Base-by-base conservation (phyloP, 2,888 invertebrate genomes). In the Pollenia angustigena region DNA sequence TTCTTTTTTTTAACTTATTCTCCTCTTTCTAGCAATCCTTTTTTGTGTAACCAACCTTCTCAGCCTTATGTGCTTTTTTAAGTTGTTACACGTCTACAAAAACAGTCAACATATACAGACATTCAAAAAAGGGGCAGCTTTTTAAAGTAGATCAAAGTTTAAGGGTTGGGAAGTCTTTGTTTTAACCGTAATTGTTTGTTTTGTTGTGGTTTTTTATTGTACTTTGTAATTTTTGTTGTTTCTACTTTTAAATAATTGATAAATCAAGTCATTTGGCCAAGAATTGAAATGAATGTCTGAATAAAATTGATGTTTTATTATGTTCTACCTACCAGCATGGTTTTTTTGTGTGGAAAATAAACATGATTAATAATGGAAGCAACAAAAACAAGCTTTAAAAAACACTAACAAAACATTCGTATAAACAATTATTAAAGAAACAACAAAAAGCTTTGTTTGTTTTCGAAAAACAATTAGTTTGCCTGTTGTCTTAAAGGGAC, bases 191-290 rank as follows among this genome's bases (percentile, higher is more conserved):
- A 80, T 85, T 85, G 79, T 86, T 60, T 81, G 40, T 6, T 81
- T 46, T 83, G 58, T 85, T 85, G 79, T 62, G 78, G 76, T 46
- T 74, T 75, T 80, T 79, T 78, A 46, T 79, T 86, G 62, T 56
- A 75, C 46, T 48, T 74, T 40, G 8, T 32, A 48, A 56, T 52
- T 32, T 50, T 44, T 44, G 14, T 68, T 76, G 58, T 64, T 50
- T 69, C n/a, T 60, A 62, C 52, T 50, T 69, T 48, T 81, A 50
- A 80, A 76, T 72, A 87, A 78, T 87, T 87, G 75, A 87, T 87
- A 78, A 83, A 83, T 76, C 79, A 69, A 80, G 72, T 69, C 80
- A 76, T 83, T 86, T 83, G 69, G 42, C 71, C 72, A 68, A 60
- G 58, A 81, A 44, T 52, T 68, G 14, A 44, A 56, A 56, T 68